Percentiles rank a stretch among this genome's conserved stretches.
Evolutionary conservation across 2,113 vertebrate genomes (phyloP).

Genomic region (Paralichthys olivaceus): DNA sequence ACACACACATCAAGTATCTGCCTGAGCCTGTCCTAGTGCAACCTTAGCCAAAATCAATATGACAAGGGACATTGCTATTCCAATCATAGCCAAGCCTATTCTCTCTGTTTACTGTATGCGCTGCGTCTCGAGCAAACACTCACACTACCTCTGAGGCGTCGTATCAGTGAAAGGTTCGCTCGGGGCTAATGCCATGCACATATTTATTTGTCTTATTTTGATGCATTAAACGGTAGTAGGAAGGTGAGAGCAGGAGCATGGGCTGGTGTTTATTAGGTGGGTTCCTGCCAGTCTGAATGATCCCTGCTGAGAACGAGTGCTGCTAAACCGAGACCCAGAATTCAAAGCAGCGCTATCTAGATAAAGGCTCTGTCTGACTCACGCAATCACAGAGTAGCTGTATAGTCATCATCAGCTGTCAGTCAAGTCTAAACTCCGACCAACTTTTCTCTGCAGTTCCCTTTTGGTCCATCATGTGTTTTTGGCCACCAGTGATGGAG

Average conservation of each 20-base stretch:
- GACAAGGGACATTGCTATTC: slow-evolving; percentile 79
- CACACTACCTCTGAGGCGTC: slow-evolving; percentile 24
- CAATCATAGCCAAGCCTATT: slow-evolving; percentile 64
- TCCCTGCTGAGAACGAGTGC: slow-evolving; percentile 35
- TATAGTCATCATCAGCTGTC: slow-evolving; percentile 37
- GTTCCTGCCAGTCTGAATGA: slow-evolving; percentile 35
- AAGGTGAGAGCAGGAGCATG: slow-evolving; percentile 21
- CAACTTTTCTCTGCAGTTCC: slow-evolving; percentile 43
- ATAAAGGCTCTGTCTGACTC: slow-evolving; percentile 38
- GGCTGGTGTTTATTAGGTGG: slow-evolving; percentile 54
- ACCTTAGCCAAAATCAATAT: slow-evolving; percentile 77
- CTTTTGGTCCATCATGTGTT: slow-evolving; percentile 17
- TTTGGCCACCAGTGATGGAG: slow-evolving; percentile 50
- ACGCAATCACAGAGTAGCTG: slow-evolving; percentile 22
- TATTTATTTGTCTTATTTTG: slow-evolving; percentile 57
- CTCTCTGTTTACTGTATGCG: slow-evolving; percentile 61
- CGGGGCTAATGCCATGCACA: slow-evolving; percentile 49
- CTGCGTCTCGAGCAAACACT: slow-evolving; percentile 47
- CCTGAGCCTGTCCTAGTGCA: slow-evolving; percentile 49
- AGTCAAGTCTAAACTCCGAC: slow-evolving; percentile 49
- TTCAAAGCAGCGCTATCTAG: slow-evolving; percentile 47
- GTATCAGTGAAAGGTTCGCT: slow-evolving; percentile 28
- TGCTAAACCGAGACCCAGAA: slow-evolving; percentile 52
- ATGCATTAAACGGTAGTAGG: slow-evolving; percentile 45
- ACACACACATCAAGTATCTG: slow-evolving; percentile 24